These are phyloP conservation scores for Epizoanthus rinbou DNA, from an alignment of 92 coral and sea anemone genomes.

Conservation along the genomic window DNA sequence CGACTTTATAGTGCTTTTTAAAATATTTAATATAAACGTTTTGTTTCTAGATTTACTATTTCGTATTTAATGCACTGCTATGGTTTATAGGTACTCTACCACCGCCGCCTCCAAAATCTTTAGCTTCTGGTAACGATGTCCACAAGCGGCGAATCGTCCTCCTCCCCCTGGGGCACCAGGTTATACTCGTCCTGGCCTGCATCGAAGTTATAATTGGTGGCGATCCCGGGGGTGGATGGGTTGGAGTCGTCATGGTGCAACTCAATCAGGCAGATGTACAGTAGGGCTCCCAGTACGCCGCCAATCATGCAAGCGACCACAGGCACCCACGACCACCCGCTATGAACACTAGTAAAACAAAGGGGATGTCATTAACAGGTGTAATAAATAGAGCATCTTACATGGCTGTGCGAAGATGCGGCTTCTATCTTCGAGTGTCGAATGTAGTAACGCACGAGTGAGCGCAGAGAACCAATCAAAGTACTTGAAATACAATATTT, in stretches of 20 bases:
- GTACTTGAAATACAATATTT: too few species aligned
- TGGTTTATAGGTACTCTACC: too few species aligned
- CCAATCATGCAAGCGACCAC: slow-evolving; percentile 71
- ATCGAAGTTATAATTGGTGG: slow-evolving; percentile 41
- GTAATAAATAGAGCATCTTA: too few species aligned
- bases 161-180: slow-evolving; percentile 24
- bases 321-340: slow-evolving; percentile 80
- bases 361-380: too few species aligned
- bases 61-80: too few species aligned
- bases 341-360: slow-evolving; percentile 49
- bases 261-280: slow-evolving; percentile 60
- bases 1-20: too few species aligned
- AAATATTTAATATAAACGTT: too few species aligned
- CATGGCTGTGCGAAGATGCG: too few species aligned
- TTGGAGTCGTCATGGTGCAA: slow-evolving; percentile 57
- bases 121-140: slow-evolving; percentile 28
- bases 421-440: too few species aligned
- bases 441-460: too few species aligned
- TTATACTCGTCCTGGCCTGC: slow-evolving; percentile 12
- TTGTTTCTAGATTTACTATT: too few species aligned
- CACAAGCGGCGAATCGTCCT: slow-evolving; percentile 29
- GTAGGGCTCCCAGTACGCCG: slow-evolving; percentile 69
- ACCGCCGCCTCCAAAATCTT: neutral
- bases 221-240: slow-evolving; percentile 5
- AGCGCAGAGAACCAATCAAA: too few species aligned